These are phyloP conservation scores for Gavialis gangeticus DNA, from an alignment of 2,113 vertebrate genomes.

Conservation along the genomic window DNA sequence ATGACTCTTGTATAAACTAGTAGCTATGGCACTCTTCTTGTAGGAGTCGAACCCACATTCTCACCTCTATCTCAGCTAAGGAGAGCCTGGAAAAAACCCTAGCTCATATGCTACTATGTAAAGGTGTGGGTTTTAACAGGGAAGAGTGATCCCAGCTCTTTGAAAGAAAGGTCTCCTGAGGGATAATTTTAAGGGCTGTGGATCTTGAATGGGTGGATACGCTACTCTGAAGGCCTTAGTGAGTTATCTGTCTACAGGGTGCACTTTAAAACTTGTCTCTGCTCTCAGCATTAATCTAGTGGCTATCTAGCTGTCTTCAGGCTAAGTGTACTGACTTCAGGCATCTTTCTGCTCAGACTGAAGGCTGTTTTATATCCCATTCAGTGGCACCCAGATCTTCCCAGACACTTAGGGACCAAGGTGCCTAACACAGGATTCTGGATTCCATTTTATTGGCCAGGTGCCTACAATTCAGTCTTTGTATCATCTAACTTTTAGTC, in stretches of 20 bases:
- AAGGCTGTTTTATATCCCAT: not conserved
- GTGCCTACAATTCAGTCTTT: not conserved
- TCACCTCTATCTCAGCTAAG: too few relatives aligned
- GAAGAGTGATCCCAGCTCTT: too few relatives aligned
- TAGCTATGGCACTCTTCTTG: too few relatives aligned
- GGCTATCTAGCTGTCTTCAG: not conserved
- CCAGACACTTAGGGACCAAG: not conserved
- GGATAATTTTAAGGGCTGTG: not conserved
- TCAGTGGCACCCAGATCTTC: not conserved
- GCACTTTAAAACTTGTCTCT: not conserved
- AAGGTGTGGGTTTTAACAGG: too few relatives aligned
- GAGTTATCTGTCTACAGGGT: too few relatives aligned
- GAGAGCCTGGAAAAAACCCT: too few relatives aligned
- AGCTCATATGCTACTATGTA: too few relatives aligned
- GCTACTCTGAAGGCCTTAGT: too few relatives aligned
- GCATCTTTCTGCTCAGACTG: too few relatives aligned
- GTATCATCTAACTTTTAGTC: not conserved
- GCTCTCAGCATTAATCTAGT: not conserved
- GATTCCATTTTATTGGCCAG: not conserved
- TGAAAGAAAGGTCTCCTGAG: not conserved
- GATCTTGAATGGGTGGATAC: not conserved
- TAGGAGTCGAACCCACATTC: too few relatives aligned
- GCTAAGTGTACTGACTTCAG: too few relatives aligned
- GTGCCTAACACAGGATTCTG: not conserved
- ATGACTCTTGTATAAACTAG: too few relatives aligned